Evolutionary conservation across 2,888 invertebrate species (phyloP), one percentile per base, ranked within the genome.

Genomic region (Lottia scabra): DNA sequence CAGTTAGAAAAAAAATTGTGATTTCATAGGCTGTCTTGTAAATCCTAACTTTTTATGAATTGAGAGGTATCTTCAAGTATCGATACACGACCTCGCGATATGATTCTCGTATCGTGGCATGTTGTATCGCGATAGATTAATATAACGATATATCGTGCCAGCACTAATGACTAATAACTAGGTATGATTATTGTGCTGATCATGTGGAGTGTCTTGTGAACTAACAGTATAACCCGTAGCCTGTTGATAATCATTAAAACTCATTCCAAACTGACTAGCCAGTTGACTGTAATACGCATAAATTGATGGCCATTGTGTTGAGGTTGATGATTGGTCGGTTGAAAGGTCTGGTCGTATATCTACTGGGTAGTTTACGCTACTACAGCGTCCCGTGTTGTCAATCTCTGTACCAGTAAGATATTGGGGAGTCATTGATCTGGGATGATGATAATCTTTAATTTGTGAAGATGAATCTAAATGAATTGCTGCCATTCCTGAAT

Each of bases 221-320:
- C 23, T 19, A 19, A 56, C 23, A 56, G 10, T 23, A 23, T 56
- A 56, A 19, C 67, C 63, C 26, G 56, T 44, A 12, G 74, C 67
- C 44, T 73, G 74, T 3, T 73, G 66, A 27, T 75, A 79, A 48
- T 78, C 79, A 23, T 76, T 72, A n/a, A 79, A 63, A 67, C 72
- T 82, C 71, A 81, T 71, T 56, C 78, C 78, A 70, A 80, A 81
- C 72, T 83, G 83, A 68, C 78, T 80, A 12, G 79, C 81, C 10
- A 81, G 70, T 27, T 75, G 81, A 4, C 77, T 75, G 67, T 82
- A 81, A 62, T 81, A 83, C n/a, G 77, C 76, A 71, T 80, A 80
- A 68, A 82, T 78, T 38, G 79, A 77, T 12, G 83, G 64, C 76
- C 75, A 76, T 13, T 69, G 64, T n/a, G 72, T 63, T 13, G 70